phyloP scores from a whole-genome alignment of 2,113 vertebrate species.

The Mustela lutreola region DNA sequence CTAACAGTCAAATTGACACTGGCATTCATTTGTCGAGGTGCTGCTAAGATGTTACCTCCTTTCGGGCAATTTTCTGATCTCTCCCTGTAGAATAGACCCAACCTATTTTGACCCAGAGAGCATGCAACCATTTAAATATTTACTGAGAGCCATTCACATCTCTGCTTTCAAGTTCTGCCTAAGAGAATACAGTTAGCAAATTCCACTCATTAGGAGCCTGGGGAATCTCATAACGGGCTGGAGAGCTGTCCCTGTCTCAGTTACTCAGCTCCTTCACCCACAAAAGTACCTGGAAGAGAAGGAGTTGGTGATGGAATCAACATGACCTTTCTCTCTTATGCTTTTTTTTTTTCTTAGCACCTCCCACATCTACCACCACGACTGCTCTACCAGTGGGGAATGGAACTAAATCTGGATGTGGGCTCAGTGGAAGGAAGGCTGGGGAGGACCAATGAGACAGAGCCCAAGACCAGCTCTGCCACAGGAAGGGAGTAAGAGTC shows the following conservation, averaged over 20 bases:
- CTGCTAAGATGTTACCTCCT: not conserved
- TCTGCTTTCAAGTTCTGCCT: constrained; percentile 10
- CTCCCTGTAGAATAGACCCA: not conserved
- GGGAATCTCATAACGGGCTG: not conserved
- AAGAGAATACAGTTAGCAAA: not conserved
- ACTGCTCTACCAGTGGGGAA: not conserved
- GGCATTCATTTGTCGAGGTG: not conserved
- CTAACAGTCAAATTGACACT: not conserved
- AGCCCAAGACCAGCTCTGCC: not conserved
- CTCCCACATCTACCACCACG: not conserved
- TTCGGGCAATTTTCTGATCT: not conserved
- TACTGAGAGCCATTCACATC: not conserved
- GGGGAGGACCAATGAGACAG: not conserved
- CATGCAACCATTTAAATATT: not conserved
- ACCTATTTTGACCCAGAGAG: not conserved
- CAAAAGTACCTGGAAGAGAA: constrained; percentile 1
- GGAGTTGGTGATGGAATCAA: not conserved
- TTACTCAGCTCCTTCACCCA: not conserved
- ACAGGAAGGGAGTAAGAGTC: not conserved
- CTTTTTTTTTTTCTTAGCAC: not conserved
- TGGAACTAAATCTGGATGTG: not conserved
- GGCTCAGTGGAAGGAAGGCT: not conserved
- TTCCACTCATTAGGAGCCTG: not conserved
- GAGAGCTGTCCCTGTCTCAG: not conserved
- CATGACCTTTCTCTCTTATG: not conserved